Base-by-base conservation (phyloP, 1,140 invertebrate species). In the Apis cerana region DNA sequence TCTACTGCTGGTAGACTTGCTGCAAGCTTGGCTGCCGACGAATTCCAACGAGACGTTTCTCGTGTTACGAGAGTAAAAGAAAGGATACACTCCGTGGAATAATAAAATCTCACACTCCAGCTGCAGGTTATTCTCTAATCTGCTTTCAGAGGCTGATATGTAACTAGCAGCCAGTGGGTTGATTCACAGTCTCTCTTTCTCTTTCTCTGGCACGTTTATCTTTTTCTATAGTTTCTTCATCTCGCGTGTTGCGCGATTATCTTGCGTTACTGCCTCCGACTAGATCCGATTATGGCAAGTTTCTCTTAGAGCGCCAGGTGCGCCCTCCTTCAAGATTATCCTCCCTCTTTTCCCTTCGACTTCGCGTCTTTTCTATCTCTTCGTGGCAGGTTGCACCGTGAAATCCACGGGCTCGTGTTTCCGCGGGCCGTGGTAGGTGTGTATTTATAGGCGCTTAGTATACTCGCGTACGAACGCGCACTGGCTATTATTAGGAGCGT, bases 371-470 rank as follows among this genome's bases (percentile, higher is more conserved):
- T 77, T 77, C 81, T 76, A 68, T 68, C 75, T 78, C 56, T 69
- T 80, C 81, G 81, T 71, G 81, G 80, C 88, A 88, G 87, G 87
- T 88, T 88, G 87, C 86, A 88, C 75, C 87, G 86, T 88, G 83
- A 88, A 88, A 85, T 88, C 85, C 80, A 89, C 87, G 86, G 88
- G 88, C 88, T 89, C 88, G 88, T 89, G 78, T 89, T 89, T 89
- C 88, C 88, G 89, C 88, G 88, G 88, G 69, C 88, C 77, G 85
- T 74, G 83, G 83, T 86, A 85, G 74, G 79, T 78, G 80, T 83
- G 77, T 90, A 90, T 90, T 90, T 90, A 90, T 90, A 90, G 89
- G 81, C 83, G 86, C 88, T 89, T 89, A 78, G 82, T 89, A 89
- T 85, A 87, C 88, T 85, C 88, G 77, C 79, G 83, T 84, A 74